phyloP scores from a whole-genome alignment of 2,797 vertebrate genomes.

The Onychomys torridus region DNA sequence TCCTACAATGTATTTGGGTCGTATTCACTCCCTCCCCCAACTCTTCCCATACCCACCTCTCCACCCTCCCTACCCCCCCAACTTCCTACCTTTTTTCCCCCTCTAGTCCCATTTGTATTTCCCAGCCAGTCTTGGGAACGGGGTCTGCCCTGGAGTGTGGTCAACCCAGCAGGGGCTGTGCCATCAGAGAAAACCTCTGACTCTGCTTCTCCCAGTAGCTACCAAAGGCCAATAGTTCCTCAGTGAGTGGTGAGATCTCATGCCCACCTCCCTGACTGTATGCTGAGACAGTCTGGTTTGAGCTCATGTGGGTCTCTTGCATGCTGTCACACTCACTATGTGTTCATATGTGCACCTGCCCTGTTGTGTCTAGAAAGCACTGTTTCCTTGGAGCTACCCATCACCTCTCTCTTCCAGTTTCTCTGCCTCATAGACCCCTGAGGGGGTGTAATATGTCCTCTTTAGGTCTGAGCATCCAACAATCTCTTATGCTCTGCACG shows the following conservation, averaged over 20 bases:
- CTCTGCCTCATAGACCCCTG: not conserved
- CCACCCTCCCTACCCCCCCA: not conserved
- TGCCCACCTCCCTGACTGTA: not conserved
- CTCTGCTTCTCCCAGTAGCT: not conserved
- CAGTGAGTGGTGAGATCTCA: not conserved
- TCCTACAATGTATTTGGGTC: not conserved
- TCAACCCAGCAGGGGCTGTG: not conserved
- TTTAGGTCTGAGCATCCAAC: not conserved
- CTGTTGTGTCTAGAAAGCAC: not conserved
- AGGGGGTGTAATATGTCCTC: not conserved
- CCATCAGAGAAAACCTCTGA: not conserved
- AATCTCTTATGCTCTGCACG: not conserved
- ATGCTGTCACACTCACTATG: not conserved
- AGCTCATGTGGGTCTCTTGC: not conserved
- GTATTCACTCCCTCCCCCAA: not conserved
- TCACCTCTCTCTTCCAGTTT: not conserved
- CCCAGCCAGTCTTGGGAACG: not conserved
- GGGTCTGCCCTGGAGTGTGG: not conserved
- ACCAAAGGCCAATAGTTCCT: not conserved
- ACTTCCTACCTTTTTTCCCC: not conserved
- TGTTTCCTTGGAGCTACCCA: not conserved
- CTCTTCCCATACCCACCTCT: not conserved
- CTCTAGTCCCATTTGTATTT: not conserved
- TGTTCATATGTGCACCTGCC: not conserved
- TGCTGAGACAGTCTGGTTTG: not conserved